A percentile compares a stretch with the other conserved stretches of the same genome.
These are phyloP conservation scores for Nasonia vitripennis DNA, from an alignment of 1,140 invertebrate genomes.

Conservation along the genomic window DNA sequence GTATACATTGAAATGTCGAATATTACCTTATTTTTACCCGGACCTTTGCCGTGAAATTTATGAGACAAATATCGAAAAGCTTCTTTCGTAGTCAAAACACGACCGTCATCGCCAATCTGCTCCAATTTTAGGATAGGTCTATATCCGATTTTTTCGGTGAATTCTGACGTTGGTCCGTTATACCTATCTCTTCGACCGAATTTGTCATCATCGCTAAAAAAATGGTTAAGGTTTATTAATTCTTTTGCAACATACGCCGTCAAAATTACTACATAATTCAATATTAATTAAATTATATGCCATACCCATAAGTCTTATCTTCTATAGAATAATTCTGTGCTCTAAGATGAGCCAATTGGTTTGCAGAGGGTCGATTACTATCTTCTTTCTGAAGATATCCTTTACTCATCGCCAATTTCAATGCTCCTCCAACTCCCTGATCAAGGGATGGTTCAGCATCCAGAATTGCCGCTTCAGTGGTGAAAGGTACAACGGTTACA, in stretches of 20 bases:
- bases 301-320: constrained; percentile 91
- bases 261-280: background rate
- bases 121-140: constrained; percentile 97
- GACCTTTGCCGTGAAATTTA: constrained; percentile 99
- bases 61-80: constrained; percentile 97
- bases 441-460: constrained; percentile 97
- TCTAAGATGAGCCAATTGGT: constrained; percentile 85
- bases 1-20: background rate
- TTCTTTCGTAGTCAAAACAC: constrained; percentile 94
- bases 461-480: constrained; percentile 84
- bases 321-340: constrained; percentile 97
- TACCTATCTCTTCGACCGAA: constrained; percentile 86
- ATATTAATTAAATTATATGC: constrained; percentile 56
- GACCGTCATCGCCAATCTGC: constrained; percentile 97
- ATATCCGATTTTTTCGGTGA: constrained; percentile 95
- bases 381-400: constrained; percentile 94
- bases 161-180: constrained; percentile 91
- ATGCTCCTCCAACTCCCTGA: constrained; percentile 92
- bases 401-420: constrained; percentile 95
- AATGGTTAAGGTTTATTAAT: background rate
- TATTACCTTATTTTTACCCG: constrained; percentile 95
- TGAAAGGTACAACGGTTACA: constrained; percentile 65
- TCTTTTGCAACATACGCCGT: background rate
- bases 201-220: constrained; percentile 88
- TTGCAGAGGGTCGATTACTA: constrained; percentile 81